phyloP scores from a whole-genome alignment of 37 sponge, comb jelly and placozoan genomes.

The Bolinopsis microptera region DNA sequence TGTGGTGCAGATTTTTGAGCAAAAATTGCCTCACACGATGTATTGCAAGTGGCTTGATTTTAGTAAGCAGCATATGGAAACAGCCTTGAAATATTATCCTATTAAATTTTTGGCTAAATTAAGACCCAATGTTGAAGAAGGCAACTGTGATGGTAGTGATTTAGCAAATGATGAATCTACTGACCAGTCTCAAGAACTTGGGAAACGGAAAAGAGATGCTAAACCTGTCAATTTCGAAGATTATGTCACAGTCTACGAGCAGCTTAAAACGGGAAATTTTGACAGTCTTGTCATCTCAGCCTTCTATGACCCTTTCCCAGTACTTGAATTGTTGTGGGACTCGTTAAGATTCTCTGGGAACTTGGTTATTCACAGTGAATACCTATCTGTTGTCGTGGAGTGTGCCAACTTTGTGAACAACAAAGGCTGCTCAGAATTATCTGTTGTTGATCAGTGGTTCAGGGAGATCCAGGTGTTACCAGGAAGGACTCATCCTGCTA shows the following conservation, averaged over 20 bases:
- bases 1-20: constrained; percentile 28
- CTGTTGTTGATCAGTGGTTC: constrained; percentile 63
- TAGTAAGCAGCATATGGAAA: neutral
- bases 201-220: neutral
- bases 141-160: neutral
- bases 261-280: constrained; percentile 11
- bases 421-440: constrained; percentile 42
- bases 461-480: constrained; percentile 22
- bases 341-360: neutral
- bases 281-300: constrained; percentile 60
- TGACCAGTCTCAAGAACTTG: neutral
- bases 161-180: neutral
- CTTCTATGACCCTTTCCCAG: constrained; percentile 44
- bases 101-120: neutral
- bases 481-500: constrained; percentile 46
- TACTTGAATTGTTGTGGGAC: constrained; percentile 31
- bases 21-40: constrained; percentile 17
- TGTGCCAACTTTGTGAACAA: constrained; percentile 60
- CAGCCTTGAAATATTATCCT: constrained; percentile 44
- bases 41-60: constrained; percentile 23
- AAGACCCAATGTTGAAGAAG: neutral
- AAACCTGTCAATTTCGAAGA: neutral
- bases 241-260: neutral
- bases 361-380: constrained; percentile 35
- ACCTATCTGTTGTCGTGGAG: neutral